Conservation (phyloP, 1,140 invertebrate species). For the Scaptomyza hsui region DNA sequence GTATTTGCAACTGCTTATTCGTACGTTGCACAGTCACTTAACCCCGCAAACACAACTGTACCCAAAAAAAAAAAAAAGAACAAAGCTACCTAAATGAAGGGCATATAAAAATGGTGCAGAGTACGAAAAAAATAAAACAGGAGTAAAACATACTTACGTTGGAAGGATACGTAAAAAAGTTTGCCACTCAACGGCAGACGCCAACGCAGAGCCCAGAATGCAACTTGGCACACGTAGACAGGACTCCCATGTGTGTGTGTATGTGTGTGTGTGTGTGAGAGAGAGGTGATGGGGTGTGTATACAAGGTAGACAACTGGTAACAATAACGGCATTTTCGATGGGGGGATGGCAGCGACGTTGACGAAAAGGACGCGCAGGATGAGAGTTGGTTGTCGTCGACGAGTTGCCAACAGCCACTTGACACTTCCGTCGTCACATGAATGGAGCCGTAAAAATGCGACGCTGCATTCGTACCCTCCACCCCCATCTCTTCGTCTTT, state of each 20-base stretch:
- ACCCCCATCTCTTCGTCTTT: slow-evolving; percentile 10
- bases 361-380: slow-evolving; percentile 74
- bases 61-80: slow-evolving; percentile 76
- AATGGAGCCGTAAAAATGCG: slow-evolving; percentile 82
- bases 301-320: slow-evolving; percentile 71
- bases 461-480: slow-evolving; percentile 62
- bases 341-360: slow-evolving; percentile 35
- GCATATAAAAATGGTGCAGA: slow-evolving; percentile 71
- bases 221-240: slow-evolving; percentile 40
- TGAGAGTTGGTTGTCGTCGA: slow-evolving; percentile 71
- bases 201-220: slow-evolving; percentile 32
- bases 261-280: slow-evolving; percentile 1
- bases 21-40: slow-evolving; percentile 51
- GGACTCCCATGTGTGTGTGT: slow-evolving; percentile 5
- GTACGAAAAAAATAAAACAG: slow-evolving; percentile 23
- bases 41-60: slow-evolving; percentile 72
- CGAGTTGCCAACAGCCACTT: slow-evolving; percentile 82
- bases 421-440: slow-evolving; percentile 82
- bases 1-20: slow-evolving; percentile 40
- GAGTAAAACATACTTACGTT: slow-evolving; percentile 36
- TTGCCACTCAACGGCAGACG: slow-evolving; percentile 77
- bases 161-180: slow-evolving; percentile 53
- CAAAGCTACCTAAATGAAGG: slow-evolving; percentile 76
- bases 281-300: slow-evolving; percentile 9
- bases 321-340: slow-evolving; percentile 81